Conservation (phyloP, 1,140 invertebrate species). For the Drosophila lacertosa region DNA sequence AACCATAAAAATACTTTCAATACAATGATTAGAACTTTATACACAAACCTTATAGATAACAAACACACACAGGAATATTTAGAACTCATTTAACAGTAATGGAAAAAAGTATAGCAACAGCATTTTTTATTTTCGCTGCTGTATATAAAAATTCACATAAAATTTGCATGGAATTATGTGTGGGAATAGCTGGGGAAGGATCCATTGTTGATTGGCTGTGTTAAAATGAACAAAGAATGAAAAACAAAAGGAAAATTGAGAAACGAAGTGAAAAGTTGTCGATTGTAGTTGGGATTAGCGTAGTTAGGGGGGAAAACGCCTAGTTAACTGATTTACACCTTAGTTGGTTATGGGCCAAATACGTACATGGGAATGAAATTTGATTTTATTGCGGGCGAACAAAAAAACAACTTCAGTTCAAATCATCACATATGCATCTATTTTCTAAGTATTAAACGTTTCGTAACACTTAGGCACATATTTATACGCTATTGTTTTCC, state of each 20-base stretch:
- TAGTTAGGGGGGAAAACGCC: slow-evolving; percentile 51
- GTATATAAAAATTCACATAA: slow-evolving; percentile 25
- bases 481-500: slow-evolving; percentile 10
- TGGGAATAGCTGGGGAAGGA: slow-evolving; percentile 28
- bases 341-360: slow-evolving; percentile 12
- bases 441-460: slow-evolving; percentile 39
- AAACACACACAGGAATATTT: slow-evolving; percentile 9
- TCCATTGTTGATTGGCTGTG: slow-evolving; percentile 76
- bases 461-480: slow-evolving; percentile 31
- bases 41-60: slow-evolving; percentile 21
- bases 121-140: slow-evolving; percentile 34
- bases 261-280: slow-evolving; percentile 15
- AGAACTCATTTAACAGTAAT: slow-evolving; percentile 20
- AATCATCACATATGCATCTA: slow-evolving; percentile 56
- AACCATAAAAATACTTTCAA: slow-evolving; percentile 25
- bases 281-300: slow-evolving; percentile 25
- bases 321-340: slow-evolving; percentile 46
- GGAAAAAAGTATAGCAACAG: slow-evolving; percentile 10
- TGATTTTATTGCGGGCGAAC: slow-evolving; percentile 7
- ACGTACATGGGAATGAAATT: slow-evolving; percentile 11
- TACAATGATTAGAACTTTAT: slow-evolving; percentile 50
- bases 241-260: slow-evolving; percentile 26
- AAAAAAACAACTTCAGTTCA: slow-evolving; percentile 73
- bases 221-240: slow-evolving; percentile 51
- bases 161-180: slow-evolving; percentile 21